Percentiles rank a stretch among this genome's conserved stretches.
These are phyloP conservation scores for Pseudochromis fuscus DNA, from an alignment of 2,797 vertebrate species.

Conservation along the genomic window DNA sequence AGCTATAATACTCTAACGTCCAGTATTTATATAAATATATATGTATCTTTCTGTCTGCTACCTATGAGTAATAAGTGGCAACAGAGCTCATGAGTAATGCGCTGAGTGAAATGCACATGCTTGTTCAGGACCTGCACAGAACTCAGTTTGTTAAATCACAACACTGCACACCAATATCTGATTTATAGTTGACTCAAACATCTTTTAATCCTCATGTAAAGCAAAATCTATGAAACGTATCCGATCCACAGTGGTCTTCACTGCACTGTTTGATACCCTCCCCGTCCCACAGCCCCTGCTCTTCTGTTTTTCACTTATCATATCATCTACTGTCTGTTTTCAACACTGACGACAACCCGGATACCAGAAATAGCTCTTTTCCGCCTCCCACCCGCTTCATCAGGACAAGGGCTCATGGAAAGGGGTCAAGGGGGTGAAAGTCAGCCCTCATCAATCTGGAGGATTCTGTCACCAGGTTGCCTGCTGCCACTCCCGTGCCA, in stretches of 20 bases:
- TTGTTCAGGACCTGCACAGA: constrained; percentile 34
- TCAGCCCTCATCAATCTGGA: constrained; percentile 68
- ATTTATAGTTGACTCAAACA: not conserved
- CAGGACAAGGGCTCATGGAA: constrained; percentile 52
- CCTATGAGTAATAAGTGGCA: constrained; percentile 62
- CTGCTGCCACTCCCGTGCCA: constrained; percentile 53
- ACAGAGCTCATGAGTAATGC: constrained; percentile 61
- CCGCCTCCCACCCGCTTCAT: constrained; percentile 39
- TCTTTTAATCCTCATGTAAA: no score
- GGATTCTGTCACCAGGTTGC: constrained; percentile 63
- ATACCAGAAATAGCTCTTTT: constrained; percentile 67
- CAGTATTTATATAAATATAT: constrained; percentile 60
- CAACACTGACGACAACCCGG: constrained; percentile 34
- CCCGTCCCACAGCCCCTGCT: not conserved
- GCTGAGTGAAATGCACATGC: constrained; percentile 49
- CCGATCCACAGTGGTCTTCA: not conserved
- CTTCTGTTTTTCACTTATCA: constrained; percentile 16
- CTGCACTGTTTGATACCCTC: not conserved
- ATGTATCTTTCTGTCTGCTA: constrained; percentile 58
- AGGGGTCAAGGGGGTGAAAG: constrained; percentile 64
- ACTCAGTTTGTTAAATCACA: constrained; percentile 25
- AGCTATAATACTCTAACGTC: constrained; percentile 39
- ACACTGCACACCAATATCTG: constrained; percentile 19
- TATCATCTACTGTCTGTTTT: constrained; percentile 51
- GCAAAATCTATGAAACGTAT: no score